phyloP scores from a whole-genome alignment of 2,113 vertebrate genomes.

The Tympanuchus pallidicinctus region DNA sequence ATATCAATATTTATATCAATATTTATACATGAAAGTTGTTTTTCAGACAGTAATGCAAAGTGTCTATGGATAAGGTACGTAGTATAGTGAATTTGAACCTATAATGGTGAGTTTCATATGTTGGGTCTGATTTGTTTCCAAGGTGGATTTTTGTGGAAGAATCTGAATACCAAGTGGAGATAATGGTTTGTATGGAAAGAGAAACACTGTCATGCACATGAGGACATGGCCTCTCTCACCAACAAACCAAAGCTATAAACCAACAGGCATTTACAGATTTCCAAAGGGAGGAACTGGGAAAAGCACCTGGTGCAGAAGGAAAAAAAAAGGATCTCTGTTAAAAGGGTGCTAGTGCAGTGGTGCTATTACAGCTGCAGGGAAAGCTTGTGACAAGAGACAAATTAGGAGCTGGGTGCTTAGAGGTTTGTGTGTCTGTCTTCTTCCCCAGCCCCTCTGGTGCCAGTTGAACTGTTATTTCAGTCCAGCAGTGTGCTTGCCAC shows the following conservation, averaged over 20 bases:
- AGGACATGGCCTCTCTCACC: not conserved
- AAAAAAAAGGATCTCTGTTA: not conserved
- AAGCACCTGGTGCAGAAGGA: not conserved
- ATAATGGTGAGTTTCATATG: not conserved
- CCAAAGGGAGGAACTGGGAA: not conserved
- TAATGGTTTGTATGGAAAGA: too few species aligned
- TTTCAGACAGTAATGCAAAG: not conserved
- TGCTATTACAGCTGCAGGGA: not conserved
- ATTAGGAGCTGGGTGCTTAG: not conserved
- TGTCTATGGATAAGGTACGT: not conserved
- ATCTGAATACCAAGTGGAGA: not conserved
- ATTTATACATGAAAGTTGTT: not conserved
- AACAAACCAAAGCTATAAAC: not conserved
- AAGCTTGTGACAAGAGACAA: not conserved
- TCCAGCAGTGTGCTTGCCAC: not conserved
- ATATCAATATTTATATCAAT: too few species aligned
- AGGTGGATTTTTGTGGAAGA: not conserved
- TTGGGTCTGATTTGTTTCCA: not conserved
- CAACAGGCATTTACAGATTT: not conserved
- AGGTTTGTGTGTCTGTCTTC: not conserved
- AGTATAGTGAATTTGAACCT: not conserved
- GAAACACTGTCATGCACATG: not conserved
- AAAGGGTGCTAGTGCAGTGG: not conserved
- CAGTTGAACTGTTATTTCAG: not conserved
- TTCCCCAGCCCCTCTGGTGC: not conserved